Evolutionary conservation across 1,140 invertebrate genomes (phyloP), one percentile per base, ranked within the genome.

Genomic region (Plectus sambesii): DNA sequence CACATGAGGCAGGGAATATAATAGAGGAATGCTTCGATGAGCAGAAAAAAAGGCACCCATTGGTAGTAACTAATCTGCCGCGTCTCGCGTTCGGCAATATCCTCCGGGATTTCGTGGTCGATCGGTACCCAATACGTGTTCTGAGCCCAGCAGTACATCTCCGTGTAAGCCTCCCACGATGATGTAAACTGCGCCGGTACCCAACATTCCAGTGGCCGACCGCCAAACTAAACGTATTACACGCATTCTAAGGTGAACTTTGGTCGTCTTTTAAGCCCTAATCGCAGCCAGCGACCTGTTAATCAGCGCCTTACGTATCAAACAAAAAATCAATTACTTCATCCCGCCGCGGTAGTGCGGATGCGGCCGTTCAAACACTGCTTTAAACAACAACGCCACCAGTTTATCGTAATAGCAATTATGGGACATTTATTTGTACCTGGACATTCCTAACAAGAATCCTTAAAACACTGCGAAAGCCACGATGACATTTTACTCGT

Each of bases 1-100:
- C 64, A 67, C 48, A 67, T 59, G 37, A 67, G 40, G 49, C 61
- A 67, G 26, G 64, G 64, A 49, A 68, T 62, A 42, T 67, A 67
- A 42, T 60, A 67, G 2, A 67, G 53, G 58, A 67, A 61, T 22
- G 64, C 66, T 51, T 69, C 36, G 35, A 42, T 9, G 9, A 53
- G 20, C 2, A 53, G 9, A 55, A 74, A 69, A 24, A 74, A 69
- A 8, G 72, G 72, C 8, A 73, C 69, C 72, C 72, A 73, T 58
- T 76, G 75, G 59, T 76, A 76, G 57, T 76, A 76, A 41, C 55
- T 59, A 20, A 72, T 62, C 53, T 71, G 56, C 29, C 61, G 63
- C 47, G 63, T 64, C 43, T 69, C 63, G n/a, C 64, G 26, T 46
- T 67, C 66, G 12, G 51, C 54, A 37, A 67, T 62, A 42, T 67